Evolutionary conservation across 2,797 vertebrate genomes (phyloP).

Genomic region (Phalloptychus januarius): DNA sequence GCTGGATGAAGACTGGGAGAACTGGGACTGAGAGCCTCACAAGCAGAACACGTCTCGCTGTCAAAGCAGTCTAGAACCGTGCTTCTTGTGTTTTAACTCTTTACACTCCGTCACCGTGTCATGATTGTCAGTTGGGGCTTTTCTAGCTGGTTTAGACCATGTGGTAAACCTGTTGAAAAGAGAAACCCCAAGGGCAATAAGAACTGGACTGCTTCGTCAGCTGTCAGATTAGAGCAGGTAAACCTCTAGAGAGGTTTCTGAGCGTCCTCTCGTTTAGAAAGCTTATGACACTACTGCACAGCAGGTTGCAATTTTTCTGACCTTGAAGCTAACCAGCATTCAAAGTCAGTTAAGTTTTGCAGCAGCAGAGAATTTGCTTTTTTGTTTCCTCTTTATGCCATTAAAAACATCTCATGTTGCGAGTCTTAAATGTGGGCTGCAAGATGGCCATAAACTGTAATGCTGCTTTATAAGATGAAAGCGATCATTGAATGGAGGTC

Average conservation of each 20-base stretch:
- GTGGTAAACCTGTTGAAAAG: slow-evolving; percentile 57
- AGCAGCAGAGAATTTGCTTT: slow-evolving; percentile 35
- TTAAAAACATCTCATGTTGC: slow-evolving; percentile 54
- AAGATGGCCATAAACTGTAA: slow-evolving; percentile 68
- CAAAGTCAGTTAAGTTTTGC: slow-evolving; percentile 37
- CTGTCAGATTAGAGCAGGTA: slow-evolving; percentile 48
- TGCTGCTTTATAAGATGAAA: slow-evolving; percentile 70
- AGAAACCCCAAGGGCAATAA: slow-evolving; percentile 57
- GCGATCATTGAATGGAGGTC: slow-evolving; percentile 30
- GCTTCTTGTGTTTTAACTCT: slow-evolving; percentile 79
- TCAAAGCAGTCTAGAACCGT: slow-evolving; percentile 73
- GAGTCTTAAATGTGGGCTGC: slow-evolving; percentile 58
- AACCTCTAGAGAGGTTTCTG: slow-evolving; percentile 36
- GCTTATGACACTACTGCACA: slow-evolving; percentile 40
- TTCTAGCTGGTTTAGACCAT: slow-evolving; percentile 59
- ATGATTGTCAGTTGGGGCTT: slow-evolving; percentile 65
- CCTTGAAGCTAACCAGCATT: slow-evolving; percentile 34
- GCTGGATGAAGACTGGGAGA: slow-evolving; percentile 98
- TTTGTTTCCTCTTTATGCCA: slow-evolving; percentile 49
- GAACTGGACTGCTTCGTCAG: slow-evolving; percentile 47
- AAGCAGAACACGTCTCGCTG: slow-evolving; percentile 49
- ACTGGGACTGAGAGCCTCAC: slow-evolving; percentile 88
- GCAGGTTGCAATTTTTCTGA: slow-evolving; percentile 43
- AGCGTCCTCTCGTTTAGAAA: slow-evolving; percentile 43
- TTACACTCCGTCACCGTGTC: slow-evolving; percentile 79